Base-by-base conservation (phyloP, 92 coral and sea anemone species). In the Galaxea fascicularis region DNA sequence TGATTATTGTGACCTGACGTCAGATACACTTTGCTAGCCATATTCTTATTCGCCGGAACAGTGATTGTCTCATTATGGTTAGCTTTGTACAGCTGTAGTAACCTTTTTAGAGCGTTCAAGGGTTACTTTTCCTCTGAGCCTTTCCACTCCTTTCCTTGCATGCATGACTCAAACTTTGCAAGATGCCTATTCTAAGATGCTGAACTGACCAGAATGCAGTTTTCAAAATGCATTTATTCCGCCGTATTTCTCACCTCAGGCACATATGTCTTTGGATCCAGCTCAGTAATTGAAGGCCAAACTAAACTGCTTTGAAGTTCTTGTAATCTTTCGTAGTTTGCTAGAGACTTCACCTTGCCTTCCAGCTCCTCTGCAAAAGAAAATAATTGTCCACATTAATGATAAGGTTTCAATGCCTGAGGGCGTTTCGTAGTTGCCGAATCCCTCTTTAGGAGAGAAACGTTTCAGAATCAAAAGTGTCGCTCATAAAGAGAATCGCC, bases 231-330 rank as follows among this genome's bases (percentile, higher is more conserved):
- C 11, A 9, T 49, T 49, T 0, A 56, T 0, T 8, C 7, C 51
- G n/a, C n/a, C n/a, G 17, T 45, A 53, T 76, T 25, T 21, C 79
- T 80, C 31, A 97, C 99, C 93, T 97, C 99, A 7, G 99, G 99
- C 29, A 97, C 93, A 77, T 87, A 97, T 3, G 99, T 92, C 87
- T 97, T 97, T 22, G 98, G 96, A 79, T 97, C 99, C 62, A 97
- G 88, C 85, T 97, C 99, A 20, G 93, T 90, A 45, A 97, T 93
- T 4, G 98, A 87, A 4, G 99, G 99, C 99, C 99, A 97, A 52
- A 95, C 94, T 51, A 97, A 93, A 53, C 90, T 92, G 74, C 95
- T 94, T 87, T 97, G 98, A 13, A 97, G 93, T 22, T 97, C 99
- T 85, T 94, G 94, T 27, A 97, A 82, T 75, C 95, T 84, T 82